Conservation (phyloP, 2,797 vertebrate genomes). For the Sitta carolinensis region DNA sequence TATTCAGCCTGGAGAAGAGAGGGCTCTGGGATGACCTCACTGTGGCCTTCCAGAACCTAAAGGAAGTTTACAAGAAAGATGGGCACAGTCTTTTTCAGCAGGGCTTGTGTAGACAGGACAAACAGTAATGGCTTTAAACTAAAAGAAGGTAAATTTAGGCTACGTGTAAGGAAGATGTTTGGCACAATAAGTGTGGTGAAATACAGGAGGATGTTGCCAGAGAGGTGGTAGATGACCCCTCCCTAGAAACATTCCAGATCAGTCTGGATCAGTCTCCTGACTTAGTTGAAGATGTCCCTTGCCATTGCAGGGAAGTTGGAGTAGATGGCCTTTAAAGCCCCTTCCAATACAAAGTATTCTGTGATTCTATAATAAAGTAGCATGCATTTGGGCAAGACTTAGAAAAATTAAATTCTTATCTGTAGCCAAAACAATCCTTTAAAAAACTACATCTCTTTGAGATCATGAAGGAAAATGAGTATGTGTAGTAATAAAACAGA, state of each 20-base stretch:
- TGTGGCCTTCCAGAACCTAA: background rate
- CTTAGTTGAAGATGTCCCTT: background rate
- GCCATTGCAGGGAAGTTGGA: background rate
- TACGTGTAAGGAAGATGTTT: background rate
- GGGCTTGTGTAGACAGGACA: background rate
- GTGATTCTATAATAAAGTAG: background rate
- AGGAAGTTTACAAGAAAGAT: background rate
- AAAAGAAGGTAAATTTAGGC: background rate
- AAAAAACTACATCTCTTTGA: background rate
- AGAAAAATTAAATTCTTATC: background rate
- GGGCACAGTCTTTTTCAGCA: background rate
- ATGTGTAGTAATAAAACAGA: background rate
- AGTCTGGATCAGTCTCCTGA: rapidly evolving
- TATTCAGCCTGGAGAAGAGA: background rate
- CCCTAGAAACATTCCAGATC: background rate
- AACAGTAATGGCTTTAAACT: background rate
- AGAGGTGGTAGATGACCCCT: background rate
- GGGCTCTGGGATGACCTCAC: background rate
- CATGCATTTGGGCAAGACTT: background rate
- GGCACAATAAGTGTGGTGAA: background rate
- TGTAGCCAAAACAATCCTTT: background rate
- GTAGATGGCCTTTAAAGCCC: background rate
- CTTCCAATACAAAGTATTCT: background rate
- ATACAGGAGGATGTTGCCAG: background rate
- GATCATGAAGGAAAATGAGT: background rate